These are phyloP conservation scores for Heliothis subflexa DNA, from an alignment of 1,140 invertebrate genomes.

Conservation along the genomic window DNA sequence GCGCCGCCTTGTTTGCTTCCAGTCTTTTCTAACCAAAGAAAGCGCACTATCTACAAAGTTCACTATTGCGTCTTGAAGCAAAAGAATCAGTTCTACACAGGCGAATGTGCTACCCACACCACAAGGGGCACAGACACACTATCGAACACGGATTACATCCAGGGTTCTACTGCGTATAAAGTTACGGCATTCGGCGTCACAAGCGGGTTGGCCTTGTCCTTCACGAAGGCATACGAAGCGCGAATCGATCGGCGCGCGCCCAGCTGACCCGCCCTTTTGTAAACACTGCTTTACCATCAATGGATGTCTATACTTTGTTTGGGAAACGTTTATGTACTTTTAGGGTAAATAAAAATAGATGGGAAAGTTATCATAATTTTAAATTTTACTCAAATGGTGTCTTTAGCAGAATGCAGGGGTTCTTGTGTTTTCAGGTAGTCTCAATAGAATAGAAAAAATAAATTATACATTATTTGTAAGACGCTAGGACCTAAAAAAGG, in stretches of 20 bases:
- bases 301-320: constrained; percentile 41
- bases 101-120: not conserved
- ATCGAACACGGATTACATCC: constrained; percentile 10
- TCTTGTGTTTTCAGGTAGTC: too few species aligned
- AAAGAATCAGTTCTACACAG: too few species aligned
- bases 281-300: constrained; percentile 50
- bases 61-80: too few species aligned
- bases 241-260: constrained; percentile 74
- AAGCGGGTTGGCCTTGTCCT: constrained; percentile 70
- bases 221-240: constrained; percentile 47
- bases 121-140: not conserved
- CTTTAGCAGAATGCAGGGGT: not conserved
- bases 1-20: too few species aligned
- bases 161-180: constrained; percentile 42
- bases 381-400: too few species aligned
- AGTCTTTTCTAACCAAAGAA: too few species aligned
- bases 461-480: too few species aligned
- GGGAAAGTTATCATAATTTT: not conserved
- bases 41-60: too few species aligned
- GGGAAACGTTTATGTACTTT: constrained; percentile 20
- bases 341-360: constrained; percentile 9
- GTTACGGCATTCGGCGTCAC: constrained; percentile 40
- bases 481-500: not conserved
- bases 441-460: too few species aligned
- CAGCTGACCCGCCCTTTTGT: constrained; percentile 58